Base-by-base conservation (phyloP, 2,113 vertebrate genomes). In the Catharus minimus region DNA sequence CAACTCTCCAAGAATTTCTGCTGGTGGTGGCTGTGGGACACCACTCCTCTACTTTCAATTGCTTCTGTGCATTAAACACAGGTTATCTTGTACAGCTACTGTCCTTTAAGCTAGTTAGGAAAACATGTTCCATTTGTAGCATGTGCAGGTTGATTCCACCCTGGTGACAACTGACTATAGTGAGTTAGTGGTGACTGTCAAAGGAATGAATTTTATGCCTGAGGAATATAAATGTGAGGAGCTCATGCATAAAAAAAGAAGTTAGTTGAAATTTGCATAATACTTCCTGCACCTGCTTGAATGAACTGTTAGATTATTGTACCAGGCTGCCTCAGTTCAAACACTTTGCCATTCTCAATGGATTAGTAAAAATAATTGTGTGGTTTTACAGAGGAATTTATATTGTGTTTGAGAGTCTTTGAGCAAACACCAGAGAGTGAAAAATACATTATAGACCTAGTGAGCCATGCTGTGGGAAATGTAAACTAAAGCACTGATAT, bases 321-420 rank as follows among this genome's bases (percentile, higher is more conserved):
- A 53, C 32, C 2, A 47, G 87, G 60, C 91, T 94, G 84, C 88
- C 68, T 92, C 88, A 86, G 76, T 94, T 95, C 89, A 88, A 96
- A 65, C 15, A 62, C 92, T 96, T 96, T 86, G 67, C 67, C 85
- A 43, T 86, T 97, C 95, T 96, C 94, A 89, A 76, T 94, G 91
- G 90, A 96, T 93, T 96, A 92, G 82, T 92, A 92, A 97, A 97
- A 96, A 95, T 94, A 96, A 96, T 90, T 95, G 81, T 94, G 86
- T 90, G 49, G 69, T 88, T 97, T 96, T 87, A 96, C 88, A 91
- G 71, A 93, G 55, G 91, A 94, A 96, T 94, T 97, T 96, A 93
- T 94, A 95, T 95, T 88, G 82, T 92, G 65, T 95, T 97, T 96
- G 94, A 97, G 88, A 94, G 86, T 95, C 68, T 96, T 94, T 94